Percentiles rank a stretch among this genome's conserved stretches.
Evolutionary conservation across 2,797 vertebrate species (phyloP).

Genomic region (Tolypeutes matacus): DNA sequence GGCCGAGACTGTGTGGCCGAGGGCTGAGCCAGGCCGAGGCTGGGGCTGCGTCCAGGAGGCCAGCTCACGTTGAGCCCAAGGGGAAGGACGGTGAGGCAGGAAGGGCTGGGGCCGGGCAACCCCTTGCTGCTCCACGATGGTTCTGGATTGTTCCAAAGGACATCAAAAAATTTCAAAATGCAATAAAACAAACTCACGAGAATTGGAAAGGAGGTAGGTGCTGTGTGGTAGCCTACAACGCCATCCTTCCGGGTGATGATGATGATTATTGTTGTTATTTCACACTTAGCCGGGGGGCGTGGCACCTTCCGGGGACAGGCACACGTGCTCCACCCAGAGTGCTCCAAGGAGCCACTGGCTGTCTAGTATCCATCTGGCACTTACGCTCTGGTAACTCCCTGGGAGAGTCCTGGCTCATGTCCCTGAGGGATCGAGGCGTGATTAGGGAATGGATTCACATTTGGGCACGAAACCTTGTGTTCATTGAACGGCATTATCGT

Average conservation of each 20-base stretch:
- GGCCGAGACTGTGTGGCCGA: too few species aligned
- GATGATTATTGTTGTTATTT: accelerated
- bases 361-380: too few species aligned
- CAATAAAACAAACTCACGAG: accelerated
- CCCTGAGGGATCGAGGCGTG: neutral
- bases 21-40: too few species aligned
- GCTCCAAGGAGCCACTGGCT: slow-evolving; percentile 45
- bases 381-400: slow-evolving; percentile 52
- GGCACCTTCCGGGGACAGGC: too few species aligned
- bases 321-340: neutral
- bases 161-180: neutral
- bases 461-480: neutral
- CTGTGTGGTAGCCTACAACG: too few species aligned
- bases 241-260: too few species aligned
- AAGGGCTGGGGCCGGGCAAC: too few species aligned
- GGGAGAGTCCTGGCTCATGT: too few species aligned
- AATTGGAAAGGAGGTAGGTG: accelerated
- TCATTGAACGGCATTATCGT: neutral
- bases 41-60: accelerated
- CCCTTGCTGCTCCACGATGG: neutral
- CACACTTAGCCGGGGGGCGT: accelerated
- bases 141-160: neutral
- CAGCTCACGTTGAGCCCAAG: neutral
- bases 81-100: neutral
- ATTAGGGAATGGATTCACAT: neutral